These are phyloP conservation scores for Drosophila neutralis DNA, from an alignment of 2,888 invertebrate genomes.

Conservation along the genomic window DNA sequence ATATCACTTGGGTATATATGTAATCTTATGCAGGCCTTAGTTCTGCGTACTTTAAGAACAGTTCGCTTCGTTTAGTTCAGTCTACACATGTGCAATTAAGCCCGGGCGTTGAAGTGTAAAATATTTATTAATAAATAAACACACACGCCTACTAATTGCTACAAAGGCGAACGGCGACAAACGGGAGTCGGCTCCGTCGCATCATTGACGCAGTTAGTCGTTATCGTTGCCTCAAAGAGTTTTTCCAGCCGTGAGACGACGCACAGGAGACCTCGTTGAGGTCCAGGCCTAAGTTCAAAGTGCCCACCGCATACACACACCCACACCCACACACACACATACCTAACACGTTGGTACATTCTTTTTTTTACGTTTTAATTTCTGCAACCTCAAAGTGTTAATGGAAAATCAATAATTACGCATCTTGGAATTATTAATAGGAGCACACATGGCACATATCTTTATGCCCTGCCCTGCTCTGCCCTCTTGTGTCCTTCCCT, in stretches of 20 bases:
- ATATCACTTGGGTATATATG: neutral
- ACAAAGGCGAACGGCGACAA: slow-evolving; percentile 61
- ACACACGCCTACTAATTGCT: slow-evolving; percentile 71
- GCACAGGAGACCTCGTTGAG: slow-evolving; percentile 50
- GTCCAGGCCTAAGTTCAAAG: slow-evolving; percentile 74
- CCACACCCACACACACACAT: slow-evolving; percentile 34
- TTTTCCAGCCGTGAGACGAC: slow-evolving; percentile 64
- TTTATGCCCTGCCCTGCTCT: slow-evolving; percentile 20
- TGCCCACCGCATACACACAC: slow-evolving; percentile 49
- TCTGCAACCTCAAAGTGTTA: slow-evolving; percentile 68
- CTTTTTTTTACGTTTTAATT: slow-evolving; percentile 29
- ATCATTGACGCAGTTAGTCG: slow-evolving; percentile 21
- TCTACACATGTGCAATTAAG: slow-evolving; percentile 65
- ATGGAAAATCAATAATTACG: slow-evolving; percentile 82
- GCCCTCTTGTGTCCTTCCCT: neutral
- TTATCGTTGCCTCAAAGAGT: slow-evolving; percentile 63
- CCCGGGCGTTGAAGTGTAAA: slow-evolving; percentile 80
- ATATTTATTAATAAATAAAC: slow-evolving; percentile 82
- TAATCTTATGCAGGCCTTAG: slow-evolving; percentile 24
- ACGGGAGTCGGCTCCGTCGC: slow-evolving; percentile 36
- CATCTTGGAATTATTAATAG: slow-evolving; percentile 81
- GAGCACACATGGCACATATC: slow-evolving; percentile 31
- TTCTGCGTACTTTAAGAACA: slow-evolving; percentile 36
- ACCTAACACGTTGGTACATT: slow-evolving; percentile 42
- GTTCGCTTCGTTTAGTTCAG: slow-evolving; percentile 28